Conservation (phyloP, 2,797 vertebrate genomes). For the Coracias cyanogaster region DNA sequence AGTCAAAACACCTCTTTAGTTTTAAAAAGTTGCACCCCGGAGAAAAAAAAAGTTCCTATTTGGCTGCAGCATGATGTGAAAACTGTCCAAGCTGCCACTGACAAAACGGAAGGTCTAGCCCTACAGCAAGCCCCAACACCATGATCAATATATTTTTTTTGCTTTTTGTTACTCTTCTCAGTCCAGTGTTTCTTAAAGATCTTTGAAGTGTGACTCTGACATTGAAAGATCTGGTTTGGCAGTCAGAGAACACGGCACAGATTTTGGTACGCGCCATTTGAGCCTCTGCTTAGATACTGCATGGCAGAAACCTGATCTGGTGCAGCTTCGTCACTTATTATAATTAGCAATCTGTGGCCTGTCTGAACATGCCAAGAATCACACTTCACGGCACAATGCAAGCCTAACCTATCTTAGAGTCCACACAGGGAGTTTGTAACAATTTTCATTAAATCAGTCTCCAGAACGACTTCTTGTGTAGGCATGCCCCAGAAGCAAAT, state of each 20-base stretch:
- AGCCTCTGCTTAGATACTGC: background rate
- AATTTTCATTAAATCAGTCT: slow-evolving; percentile 46
- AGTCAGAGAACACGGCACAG: background rate
- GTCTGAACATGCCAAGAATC: slow-evolving; percentile 15
- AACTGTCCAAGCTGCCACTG: background rate
- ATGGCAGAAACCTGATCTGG: slow-evolving; percentile 15
- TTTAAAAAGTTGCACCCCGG: background rate
- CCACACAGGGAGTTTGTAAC: background rate
- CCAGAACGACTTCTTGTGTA: slow-evolving; percentile 16
- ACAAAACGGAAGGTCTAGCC: background rate
- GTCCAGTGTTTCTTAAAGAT: background rate
- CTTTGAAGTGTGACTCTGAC: background rate
- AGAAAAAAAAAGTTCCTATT: background rate
- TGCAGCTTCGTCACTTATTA: slow-evolving; percentile 24
- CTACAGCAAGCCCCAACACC: background rate
- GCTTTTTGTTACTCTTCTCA: background rate
- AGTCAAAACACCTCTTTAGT: background rate
- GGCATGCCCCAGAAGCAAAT: slow-evolving; percentile 22
- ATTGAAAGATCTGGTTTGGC: background rate
- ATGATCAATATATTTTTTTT: background rate
- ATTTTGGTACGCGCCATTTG: background rate
- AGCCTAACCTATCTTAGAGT: background rate
- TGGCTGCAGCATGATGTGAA: background rate
- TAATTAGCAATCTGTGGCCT: slow-evolving; percentile 49
- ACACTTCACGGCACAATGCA: slow-evolving; percentile 16